Conservation (phyloP, 2,113 vertebrate species). For the Polypterus bichir region DNA sequence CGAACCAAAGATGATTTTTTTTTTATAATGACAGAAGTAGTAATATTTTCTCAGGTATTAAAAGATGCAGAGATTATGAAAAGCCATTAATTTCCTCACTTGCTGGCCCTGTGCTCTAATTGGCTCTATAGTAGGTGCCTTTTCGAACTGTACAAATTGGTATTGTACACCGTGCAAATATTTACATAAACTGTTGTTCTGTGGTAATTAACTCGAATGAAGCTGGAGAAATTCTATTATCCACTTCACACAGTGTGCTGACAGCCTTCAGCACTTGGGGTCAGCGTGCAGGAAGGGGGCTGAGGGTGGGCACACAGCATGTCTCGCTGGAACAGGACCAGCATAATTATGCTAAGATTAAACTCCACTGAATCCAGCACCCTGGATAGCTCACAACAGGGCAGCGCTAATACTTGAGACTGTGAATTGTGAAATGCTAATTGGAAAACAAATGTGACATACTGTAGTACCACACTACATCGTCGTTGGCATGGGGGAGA, state of each 20-base stretch:
- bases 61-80: no score
- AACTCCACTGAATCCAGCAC: not conserved
- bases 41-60: no score
- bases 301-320: slow-evolving; percentile 13
- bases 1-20: no score
- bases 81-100: no score
- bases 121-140: no score
- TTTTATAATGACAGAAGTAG: no score
- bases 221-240: slow-evolving; percentile 43
- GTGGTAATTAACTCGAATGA: slow-evolving; percentile 44
- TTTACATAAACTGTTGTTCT: slow-evolving; percentile 41
- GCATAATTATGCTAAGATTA: slow-evolving; percentile 23
- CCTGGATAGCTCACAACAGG: slow-evolving; percentile 20
- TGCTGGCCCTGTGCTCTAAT: no score
- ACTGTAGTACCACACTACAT: not conserved
- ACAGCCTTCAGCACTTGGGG: slow-evolving; percentile 30
- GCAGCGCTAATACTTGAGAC: slow-evolving; percentile 12
- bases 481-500: no score
- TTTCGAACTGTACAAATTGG: slow-evolving; percentile 22
- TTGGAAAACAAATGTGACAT: slow-evolving; percentile 7
- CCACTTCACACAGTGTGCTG: slow-evolving; percentile 29
- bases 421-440: slow-evolving; percentile 19
- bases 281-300: slow-evolving; percentile 29
- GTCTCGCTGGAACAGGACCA: slow-evolving; percentile 21
- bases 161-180: slow-evolving; percentile 34